These are phyloP conservation scores for Nemotelus pantherinus DNA, from an alignment of 2,888 invertebrate genomes.

Conservation along the genomic window DNA sequence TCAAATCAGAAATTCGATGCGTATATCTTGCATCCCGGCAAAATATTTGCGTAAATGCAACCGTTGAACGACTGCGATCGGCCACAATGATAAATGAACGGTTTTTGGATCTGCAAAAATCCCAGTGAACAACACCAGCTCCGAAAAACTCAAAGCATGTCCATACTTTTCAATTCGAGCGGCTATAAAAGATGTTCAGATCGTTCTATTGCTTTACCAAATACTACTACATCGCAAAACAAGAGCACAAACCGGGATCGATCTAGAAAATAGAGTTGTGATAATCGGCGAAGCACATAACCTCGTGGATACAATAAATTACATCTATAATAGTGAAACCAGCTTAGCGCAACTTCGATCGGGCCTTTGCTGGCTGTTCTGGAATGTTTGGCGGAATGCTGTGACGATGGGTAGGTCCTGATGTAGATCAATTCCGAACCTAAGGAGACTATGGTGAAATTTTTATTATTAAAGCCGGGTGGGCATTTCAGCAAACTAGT, in stretches of 20 bases:
- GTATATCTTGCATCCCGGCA: too few species aligned
- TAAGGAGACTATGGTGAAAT: conserved; percentile 70
- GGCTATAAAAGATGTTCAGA: conserved; percentile 84
- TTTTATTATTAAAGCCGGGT: conserved; percentile 86
- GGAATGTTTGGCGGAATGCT: conserved; percentile 78
- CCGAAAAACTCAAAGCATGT: conserved; percentile 78
- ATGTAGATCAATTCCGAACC: conserved; percentile 69
- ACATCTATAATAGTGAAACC: conserved; percentile 83
- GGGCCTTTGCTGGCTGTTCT: conserved; percentile 75
- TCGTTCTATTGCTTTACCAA: conserved; percentile 81
- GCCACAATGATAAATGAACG: too few species aligned
- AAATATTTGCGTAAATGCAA: too few species aligned
- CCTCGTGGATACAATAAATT: conserved; percentile 87
- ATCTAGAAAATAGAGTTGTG: conserved; percentile 77
- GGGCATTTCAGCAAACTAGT: conserved; percentile 85
- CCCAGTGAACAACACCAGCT: too few species aligned
- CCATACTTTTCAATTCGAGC: conserved; percentile 92
- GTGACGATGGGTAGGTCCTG: conserved; percentile 80
- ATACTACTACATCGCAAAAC: conserved; percentile 82
- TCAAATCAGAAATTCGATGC: too few species aligned
- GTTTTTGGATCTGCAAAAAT: too few species aligned
- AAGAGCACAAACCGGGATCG: conserved; percentile 74
- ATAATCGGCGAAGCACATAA: conserved; percentile 98
- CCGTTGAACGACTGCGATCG: too few species aligned
- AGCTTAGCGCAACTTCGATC: conserved; percentile 72